Base-by-base conservation (phyloP, 2,797 vertebrate genomes). In the Otus scops region DNA sequence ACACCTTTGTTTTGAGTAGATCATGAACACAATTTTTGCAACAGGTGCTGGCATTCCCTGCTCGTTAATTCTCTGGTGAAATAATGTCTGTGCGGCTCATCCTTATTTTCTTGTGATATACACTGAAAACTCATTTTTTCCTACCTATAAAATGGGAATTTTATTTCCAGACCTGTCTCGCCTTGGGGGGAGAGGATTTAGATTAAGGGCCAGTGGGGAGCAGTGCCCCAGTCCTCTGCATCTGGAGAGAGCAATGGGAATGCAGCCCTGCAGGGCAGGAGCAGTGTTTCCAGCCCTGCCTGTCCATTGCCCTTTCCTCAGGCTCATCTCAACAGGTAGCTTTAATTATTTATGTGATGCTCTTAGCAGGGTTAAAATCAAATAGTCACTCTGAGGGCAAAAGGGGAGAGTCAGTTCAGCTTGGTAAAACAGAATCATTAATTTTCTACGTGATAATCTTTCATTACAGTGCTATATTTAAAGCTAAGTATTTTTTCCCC, bases 1-100 rank as follows among this genome's bases (percentile, higher is more conserved):
- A 93, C 77, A 85, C 79, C 54, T 88, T 91, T 92, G 65, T 96
- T 95, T 94, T 38, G 41, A 95, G 63, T 45, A 80, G 71, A 67
- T 70, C 24, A 48, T 19, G 74, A 95, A 32, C 77, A 22, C 80
- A 77, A 19, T 28, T 74, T 92, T 79, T 13, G 3, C 38, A 95
- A 68, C 2, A 13, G n/a, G 26, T 68, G 22, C n/a, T 41, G 73
- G 71, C 61, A 61, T 88, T 81, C 64, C 59, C 59, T 74, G 19
- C 26, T 64, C 3, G 2, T 85, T 94, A 81, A 41, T 74, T 76
- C 74, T 93, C 70, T 75, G 70, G 71, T 4, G 7, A 94, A 95
- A 82, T 41, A 73, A 75, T 48, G 61, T 70, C 63, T 3, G 3
- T 2, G 8, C 1, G 11, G 28, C 26, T 89, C 13, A 4, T 38